Base-by-base conservation (phyloP, 2,113 vertebrate species). In the Xenotilapia longispinis region DNA sequence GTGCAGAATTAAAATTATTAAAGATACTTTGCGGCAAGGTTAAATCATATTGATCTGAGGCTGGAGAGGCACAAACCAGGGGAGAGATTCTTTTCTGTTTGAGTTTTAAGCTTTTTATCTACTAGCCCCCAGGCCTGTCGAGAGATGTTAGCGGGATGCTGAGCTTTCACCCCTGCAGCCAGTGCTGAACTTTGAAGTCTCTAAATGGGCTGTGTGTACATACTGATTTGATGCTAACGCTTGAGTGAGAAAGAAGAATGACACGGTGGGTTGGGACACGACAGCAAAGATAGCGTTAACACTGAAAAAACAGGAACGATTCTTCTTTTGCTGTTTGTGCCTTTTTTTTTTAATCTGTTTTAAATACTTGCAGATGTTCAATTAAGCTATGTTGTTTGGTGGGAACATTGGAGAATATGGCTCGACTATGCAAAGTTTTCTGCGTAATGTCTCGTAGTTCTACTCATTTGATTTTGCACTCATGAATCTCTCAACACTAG, bases 51-150 rank as follows among this genome's bases (percentile, higher is more conserved):
- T 94, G 95, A 97, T 96, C 91, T 82, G 84, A 82, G 90, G 89
- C 85, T 87, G 78, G 83, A 89, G 91, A 92, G 87, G 91, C 85
- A 49, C 80, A 84, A 90, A 89, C 84, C 84, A 53, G 86, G 86
- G 63, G 49, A 93, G 84, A 85, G 82, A 85, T 90, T 91, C 87
- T 94, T 92, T 95, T 92, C 95, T 92, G 94, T 95, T 94, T 90
- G 88, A 85, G 89, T 91, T 94, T 93, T 94, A 95, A 95, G 95
- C 95, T 94, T 96, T 96, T 96, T 96, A 96, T 96, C 95, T 93
- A 84, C 57, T 63, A 57, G 85, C 93, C 95, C 95, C 84, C 94
- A 95, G 95, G 95, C 93, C 88, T 91, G 94, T 95, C 80, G 84
- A 84, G 89, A 91, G 93, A 94, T 90, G 94, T 94, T 93, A 92